These are phyloP conservation scores for Equus quagga DNA, from an alignment of 2,113 vertebrate species.

Conservation along the genomic window DNA sequence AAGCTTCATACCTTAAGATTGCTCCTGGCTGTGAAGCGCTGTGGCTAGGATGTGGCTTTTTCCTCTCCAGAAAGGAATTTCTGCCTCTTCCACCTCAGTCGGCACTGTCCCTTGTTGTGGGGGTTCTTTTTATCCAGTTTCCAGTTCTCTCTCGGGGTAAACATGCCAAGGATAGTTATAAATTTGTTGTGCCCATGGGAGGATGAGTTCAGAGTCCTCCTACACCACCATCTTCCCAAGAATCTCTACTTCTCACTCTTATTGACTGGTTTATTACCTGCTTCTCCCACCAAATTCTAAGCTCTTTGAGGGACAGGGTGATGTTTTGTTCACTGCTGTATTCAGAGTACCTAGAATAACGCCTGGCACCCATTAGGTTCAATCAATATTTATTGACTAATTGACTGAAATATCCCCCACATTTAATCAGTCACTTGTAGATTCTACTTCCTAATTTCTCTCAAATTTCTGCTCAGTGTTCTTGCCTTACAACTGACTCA, in stretches of 20 bases:
- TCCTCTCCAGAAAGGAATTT: too few relatives aligned
- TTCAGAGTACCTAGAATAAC: neutral
- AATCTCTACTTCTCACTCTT: neutral
- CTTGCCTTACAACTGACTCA: neutral
- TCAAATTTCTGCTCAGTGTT: neutral
- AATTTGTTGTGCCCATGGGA: too few relatives aligned
- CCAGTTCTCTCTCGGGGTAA: too few relatives aligned
- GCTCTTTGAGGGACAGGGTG: neutral
- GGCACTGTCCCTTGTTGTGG: too few relatives aligned
- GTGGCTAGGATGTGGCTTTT: too few relatives aligned
- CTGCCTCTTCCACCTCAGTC: too few relatives aligned
- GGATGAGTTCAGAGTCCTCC: too few relatives aligned
- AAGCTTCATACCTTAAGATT: too few relatives aligned
- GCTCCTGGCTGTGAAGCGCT: too few relatives aligned
- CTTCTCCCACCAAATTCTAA: neutral
- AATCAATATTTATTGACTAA: neutral
- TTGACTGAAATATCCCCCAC: neutral
- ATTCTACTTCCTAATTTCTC: neutral
- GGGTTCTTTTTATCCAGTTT: too few relatives aligned
- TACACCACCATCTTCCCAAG: too few relatives aligned
- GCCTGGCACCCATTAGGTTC: neutral
- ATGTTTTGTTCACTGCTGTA: neutral
- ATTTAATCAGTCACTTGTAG: neutral
- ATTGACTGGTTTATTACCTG: neutral
- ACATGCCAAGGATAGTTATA: too few relatives aligned